Percentiles rank a stretch among this genome's conserved stretches.
Evolutionary conservation across 2,888 invertebrate species (phyloP).

Genomic region (Eulithis testata): DNA sequence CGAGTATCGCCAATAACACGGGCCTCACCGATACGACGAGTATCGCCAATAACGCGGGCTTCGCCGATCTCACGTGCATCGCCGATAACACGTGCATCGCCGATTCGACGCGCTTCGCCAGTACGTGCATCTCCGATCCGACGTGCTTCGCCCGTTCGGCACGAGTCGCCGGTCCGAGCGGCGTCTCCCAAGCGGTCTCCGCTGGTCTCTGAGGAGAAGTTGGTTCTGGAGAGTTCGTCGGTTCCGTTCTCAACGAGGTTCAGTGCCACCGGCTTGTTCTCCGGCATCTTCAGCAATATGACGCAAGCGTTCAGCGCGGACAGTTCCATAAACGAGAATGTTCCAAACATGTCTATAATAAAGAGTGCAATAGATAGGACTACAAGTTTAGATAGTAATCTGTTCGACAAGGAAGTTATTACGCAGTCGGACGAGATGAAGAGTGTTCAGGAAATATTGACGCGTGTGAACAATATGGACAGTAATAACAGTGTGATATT

Average conservation of each 20-base stretch:
- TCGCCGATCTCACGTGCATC: slow-evolving; percentile 21
- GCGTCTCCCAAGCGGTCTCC: slow-evolving; percentile 22
- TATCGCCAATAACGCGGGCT: slow-evolving; percentile 16
- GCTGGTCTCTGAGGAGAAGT: slow-evolving; percentile 48
- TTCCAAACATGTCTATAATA: slow-evolving; percentile 78
- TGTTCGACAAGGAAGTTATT: slow-evolving; percentile 72
- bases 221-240: slow-evolving; percentile 60
- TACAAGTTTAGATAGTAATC: slow-evolving; percentile 75
- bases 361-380: slow-evolving; percentile 82
- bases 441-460: slow-evolving; percentile 79
- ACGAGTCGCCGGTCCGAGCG: slow-evolving; percentile 18
- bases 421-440: slow-evolving; percentile 74
- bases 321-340: slow-evolving; percentile 67
- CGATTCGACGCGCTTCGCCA: slow-evolving; percentile 6
- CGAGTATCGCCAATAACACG: background rate
- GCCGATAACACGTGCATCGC: slow-evolving; percentile 10
- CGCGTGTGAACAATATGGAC: slow-evolving; percentile 82
- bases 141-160: slow-evolving; percentile 15
- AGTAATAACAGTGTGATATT: slow-evolving; percentile 79
- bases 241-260: slow-evolving; percentile 71
- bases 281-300: slow-evolving; percentile 76
- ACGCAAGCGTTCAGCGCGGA: slow-evolving; percentile 66
- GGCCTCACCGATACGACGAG: background rate
- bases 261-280: slow-evolving; percentile 74
- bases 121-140: slow-evolving; percentile 11